Base-by-base conservation (phyloP, 2,888 invertebrate genomes). In the Pammene aurita region DNA sequence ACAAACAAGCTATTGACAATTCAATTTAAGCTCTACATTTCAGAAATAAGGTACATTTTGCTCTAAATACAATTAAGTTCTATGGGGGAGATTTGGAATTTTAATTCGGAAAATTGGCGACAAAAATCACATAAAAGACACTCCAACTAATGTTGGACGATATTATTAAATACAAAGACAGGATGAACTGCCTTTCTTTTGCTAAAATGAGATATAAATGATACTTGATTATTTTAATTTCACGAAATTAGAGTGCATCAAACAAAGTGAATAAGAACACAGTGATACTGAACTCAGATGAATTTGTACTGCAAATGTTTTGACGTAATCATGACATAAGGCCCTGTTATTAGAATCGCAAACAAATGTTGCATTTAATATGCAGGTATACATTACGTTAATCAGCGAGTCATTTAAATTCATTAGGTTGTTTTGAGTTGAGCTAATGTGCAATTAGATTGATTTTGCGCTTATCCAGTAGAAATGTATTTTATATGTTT, bases 151-250 rank as follows among this genome's bases (percentile, higher is more conserved):
- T 50, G 9, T 46, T 44, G 11, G 14, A 61, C 18, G 6, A 42
- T 41, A 54, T 26, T 42, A 10, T 63, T 50, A 11, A 4, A 38
- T 16, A 10, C 38, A 42, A 50, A 52, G 26, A 52, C 62, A 41
- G 62, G 62, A 54, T 63, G 52, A 42, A 34, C n/a, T 63, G 18
- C 10, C 50, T 13, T 26, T 26, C 42, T 38, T 18, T 26, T 18
- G 34, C 34, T 63, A 7, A 54, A 42, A 54, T 54, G 34, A 42
- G 52, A 42, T 14, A 42, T 42, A 62, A 62, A 67, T 56, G 62
- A 46, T 26, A 48, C 16, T 54, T 48, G 46, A 61, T 67, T 46
- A 61, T 46, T 55, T 67, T 67, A 67, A 67, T 67, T 56, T 42
- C 35, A 56, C 44, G 55, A 42, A 50, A 67, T 62, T 56, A 62